Base-by-base conservation (phyloP, 53 echinoderm and acorn worm genomes). In the Antedon mediterranea region DNA sequence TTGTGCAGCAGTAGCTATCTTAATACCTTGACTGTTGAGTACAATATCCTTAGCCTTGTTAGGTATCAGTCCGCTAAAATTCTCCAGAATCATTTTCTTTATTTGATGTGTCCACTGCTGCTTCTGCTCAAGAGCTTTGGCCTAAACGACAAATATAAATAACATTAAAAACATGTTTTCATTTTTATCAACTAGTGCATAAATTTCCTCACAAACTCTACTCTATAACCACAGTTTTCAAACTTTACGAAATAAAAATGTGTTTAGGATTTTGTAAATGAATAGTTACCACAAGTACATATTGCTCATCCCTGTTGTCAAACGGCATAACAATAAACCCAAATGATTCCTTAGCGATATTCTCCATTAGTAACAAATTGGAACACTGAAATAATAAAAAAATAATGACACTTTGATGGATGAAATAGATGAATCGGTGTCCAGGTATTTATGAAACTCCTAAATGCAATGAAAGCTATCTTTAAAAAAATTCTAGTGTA, bases 81-180 rank as follows among this genome's bases (percentile, higher is more conserved):
- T 95, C 75, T 95, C 91, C 71, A 95, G 81, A 44, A 95, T 95
- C 78, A 95, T 79, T 81, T 89, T 78, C 81, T 95, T 95, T 28
- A 95, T 87, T 78, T 95, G 88, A 78, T 94, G 92, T 8, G 91
- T 95, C 97, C 97, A 95, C 20, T 41, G 85, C 41, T 88, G 89
- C 86, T 95, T 95, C 87, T 92, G 91, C 37, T 95, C 97, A 23
- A 79, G 77, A 76, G 80, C 80, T 78, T 86, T 92, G 72, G 91
- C 89, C 97, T 95, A 30, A 3, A 42, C 28, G 9, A 3, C 8
- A 42, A 29, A 15, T 15, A 28, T 31, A 43, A 79, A 23, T 11
- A 57, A 15, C 9, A n/a, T n/a, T n/a, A n/a, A n/a, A n/a, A n/a
- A n/a, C n/a, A n/a, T n/a, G n/a, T n/a, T n/a, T n/a, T n/a, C n/a